A percentile compares a stretch with the other conserved stretches of the same genome.
These are phyloP conservation scores for Acomys russatus DNA, from an alignment of 2,797 vertebrate species.

Conservation along the genomic window DNA sequence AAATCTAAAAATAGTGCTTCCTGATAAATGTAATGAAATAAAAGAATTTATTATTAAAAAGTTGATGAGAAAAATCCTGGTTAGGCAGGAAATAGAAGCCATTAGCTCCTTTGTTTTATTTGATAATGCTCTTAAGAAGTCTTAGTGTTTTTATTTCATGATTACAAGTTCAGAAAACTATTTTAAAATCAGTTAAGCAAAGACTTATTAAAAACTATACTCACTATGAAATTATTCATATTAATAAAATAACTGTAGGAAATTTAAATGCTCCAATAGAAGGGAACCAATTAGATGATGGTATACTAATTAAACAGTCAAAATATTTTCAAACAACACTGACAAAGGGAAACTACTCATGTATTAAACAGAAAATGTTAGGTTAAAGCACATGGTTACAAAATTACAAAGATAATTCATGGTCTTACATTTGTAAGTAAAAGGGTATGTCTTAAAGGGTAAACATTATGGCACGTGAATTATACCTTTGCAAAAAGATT, in stretches of 20 bases:
- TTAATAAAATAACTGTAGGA: not conserved
- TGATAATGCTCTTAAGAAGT: slow-evolving; percentile 5
- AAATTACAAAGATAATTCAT: too few species aligned
- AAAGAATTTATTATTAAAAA: not conserved
- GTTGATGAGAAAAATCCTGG: not conserved
- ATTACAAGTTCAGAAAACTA: not conserved
- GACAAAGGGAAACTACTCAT: not conserved
- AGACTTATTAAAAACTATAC: not conserved
- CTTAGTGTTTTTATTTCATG: not conserved
- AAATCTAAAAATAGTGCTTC: not conserved
- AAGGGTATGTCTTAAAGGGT: not conserved
- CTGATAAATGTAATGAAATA: not conserved
- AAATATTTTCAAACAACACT: not conserved
- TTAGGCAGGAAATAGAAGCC: not conserved
- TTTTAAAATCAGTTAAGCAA: not conserved
- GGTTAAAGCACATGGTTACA: not conserved
- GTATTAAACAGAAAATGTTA: not conserved
- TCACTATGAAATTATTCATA: slow-evolving; percentile 12
- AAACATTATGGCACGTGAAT: not conserved
- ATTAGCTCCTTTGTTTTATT: not conserved
- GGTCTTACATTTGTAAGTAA: not conserved
- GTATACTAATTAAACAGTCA: not conserved
- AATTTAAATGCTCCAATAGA: not conserved
- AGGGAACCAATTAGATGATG: not conserved
- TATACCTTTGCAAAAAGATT: not conserved